These are phyloP conservation scores for Macropis europaea DNA, from an alignment of 2,888 invertebrate genomes.

Conservation along the genomic window DNA sequence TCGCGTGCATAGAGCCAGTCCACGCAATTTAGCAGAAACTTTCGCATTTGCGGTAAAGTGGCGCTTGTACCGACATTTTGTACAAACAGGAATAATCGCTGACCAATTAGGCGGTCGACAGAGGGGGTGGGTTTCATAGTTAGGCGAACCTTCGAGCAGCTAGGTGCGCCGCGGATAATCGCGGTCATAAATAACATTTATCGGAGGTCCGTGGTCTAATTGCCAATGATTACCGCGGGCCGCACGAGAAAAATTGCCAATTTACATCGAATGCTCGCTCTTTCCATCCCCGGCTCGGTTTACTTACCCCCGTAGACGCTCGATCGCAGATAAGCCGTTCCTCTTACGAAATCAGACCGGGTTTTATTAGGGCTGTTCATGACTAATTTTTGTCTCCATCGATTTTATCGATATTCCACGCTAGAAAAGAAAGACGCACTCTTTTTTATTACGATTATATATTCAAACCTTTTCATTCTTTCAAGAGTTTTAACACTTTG, in stretches of 20 bases:
- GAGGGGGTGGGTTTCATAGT: conserved; percentile 35
- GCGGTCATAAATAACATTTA: conserved; percentile 76
- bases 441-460: too few relatives aligned
- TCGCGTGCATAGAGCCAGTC: conserved; percentile 36
- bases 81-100: conserved; percentile 67
- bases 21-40: conserved; percentile 23
- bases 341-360: conserved; percentile 31
- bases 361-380: conserved; percentile 34
- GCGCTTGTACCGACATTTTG: conserved; percentile 59
- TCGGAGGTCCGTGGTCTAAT: conserved; percentile 71
- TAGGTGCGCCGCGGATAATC: conserved; percentile 75
- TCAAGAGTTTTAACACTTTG: too few relatives aligned
- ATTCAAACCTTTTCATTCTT: too few relatives aligned
- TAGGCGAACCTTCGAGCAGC: conserved; percentile 58
- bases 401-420: too few relatives aligned
- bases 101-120: conserved; percentile 64
- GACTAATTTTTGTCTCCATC: too few relatives aligned
- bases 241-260: conserved; percentile 73
- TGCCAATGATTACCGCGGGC: conserved; percentile 74
- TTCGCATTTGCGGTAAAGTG: conserved; percentile 43
- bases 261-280: conserved; percentile 69
- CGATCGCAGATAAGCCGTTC: conserved; percentile 52
- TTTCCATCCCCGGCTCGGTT: conserved; percentile 43
- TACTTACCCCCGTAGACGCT: conserved; percentile 45
- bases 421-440: too few relatives aligned